Base-by-base conservation (phyloP, 2,113 vertebrate species). In the Fulmarus glacialis region DNA sequence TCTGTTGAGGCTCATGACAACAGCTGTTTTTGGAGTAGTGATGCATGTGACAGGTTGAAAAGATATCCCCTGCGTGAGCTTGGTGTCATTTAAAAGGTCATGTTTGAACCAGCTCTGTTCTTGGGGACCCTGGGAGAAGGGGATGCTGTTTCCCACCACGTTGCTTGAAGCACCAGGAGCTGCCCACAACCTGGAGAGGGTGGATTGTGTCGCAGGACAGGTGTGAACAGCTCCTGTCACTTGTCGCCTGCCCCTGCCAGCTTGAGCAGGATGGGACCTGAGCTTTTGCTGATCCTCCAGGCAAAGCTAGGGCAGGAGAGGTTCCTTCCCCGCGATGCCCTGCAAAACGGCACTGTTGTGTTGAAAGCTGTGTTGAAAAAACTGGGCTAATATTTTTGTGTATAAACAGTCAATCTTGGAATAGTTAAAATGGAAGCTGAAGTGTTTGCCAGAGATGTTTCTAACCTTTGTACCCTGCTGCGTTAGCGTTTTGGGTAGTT, bases 61-160 rank as follows among this genome's bases (percentile, higher is more conserved):
- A 62, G 19, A 29, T 11, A 11, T 48, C 43, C 60, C 56, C 15
- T 30, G 23, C 2, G 0, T 9, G 63, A 68, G 45, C 59, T 70
- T 5, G 15, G 16, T 78, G 64, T 60, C 0, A 0, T 40, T 68
- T 71, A 47, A 47, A 67, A 75, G 38, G 82, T 63, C 1, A 0
- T 22, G 20, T 63, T 81, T 43, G 48, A 59, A 20, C 15, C 6
- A 64, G 36, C 55, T 45, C 27, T 78, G 30, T 43, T 84, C n/a
- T 74, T 0, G 0, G 15, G 40, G 32, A 23, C 30, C 8, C 15
- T 70, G 56, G 34, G 19, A 16, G 53, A 14, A 48, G n/a, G 66
- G 29, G 9, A 4, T 78, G 30, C 56, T 66, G 42, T 74, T 17
- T 82, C 26, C 34, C 34, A 21, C 38, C 9, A 4, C 0, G 5